Percentiles rank a stretch among this genome's conserved stretches.
phyloP scores from a whole-genome alignment of 2,888 invertebrate species.

The Torymus texanus region DNA sequence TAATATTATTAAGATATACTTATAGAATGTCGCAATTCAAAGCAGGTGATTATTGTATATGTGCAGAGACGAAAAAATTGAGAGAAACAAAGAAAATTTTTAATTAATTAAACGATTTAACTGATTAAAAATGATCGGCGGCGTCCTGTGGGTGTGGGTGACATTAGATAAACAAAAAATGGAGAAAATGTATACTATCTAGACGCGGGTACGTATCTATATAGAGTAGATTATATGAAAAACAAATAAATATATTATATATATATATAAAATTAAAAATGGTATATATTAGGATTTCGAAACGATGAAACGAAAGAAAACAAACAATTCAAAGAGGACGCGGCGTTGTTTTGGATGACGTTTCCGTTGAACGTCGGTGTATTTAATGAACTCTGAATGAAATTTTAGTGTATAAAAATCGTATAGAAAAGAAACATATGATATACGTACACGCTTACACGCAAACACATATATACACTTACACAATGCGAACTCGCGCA shows the following conservation, averaged over 20 bases:
- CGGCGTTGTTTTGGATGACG: conserved; percentile 25
- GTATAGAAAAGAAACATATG: conserved; percentile 38
- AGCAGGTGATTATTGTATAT: conserved; percentile 41
- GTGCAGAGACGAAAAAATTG: conserved; percentile 45
- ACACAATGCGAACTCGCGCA: conserved; percentile 34
- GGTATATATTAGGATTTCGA: conserved; percentile 65
- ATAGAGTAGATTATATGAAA: conserved; percentile 66
- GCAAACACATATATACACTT: conserved; percentile 44
- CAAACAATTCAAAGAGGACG: conserved; percentile 36
- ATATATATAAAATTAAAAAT: conserved; percentile 55
- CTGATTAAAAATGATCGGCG: conserved; percentile 57
- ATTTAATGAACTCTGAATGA: conserved; percentile 47
- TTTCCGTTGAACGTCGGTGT: conserved; percentile 36
- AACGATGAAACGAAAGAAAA: conserved; percentile 43
- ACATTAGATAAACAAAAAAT: conserved; percentile 50
- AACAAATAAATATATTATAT: conserved; percentile 58
- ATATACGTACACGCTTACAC: conserved; percentile 14
- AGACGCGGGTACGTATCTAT: conserved; percentile 68
- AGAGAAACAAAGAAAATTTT: conserved; percentile 41
- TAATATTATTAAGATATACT: conserved; percentile 31
- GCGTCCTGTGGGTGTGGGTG: conserved; percentile 60
- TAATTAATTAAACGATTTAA: conserved; percentile 51
- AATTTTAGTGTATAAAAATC: conserved; percentile 47
- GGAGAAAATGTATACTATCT: conserved; percentile 57
- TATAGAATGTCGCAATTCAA: conserved; percentile 37